phyloP scores from a whole-genome alignment of 2,113 vertebrate genomes.

The Phainopepla nitens region DNA sequence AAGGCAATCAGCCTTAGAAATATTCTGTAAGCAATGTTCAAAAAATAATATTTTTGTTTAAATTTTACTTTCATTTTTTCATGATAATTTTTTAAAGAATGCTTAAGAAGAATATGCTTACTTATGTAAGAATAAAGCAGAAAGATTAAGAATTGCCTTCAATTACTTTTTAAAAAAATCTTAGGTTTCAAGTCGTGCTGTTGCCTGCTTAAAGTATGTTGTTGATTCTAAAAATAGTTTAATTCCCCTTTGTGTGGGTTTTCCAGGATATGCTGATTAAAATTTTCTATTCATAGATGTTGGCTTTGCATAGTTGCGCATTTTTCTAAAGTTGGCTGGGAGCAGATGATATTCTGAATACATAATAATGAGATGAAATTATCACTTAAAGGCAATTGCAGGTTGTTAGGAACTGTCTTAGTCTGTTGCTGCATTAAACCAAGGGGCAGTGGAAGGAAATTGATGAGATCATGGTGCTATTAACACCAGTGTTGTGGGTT shows the following conservation, averaged over 20 bases:
- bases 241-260: not conserved
- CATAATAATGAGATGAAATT: not conserved
- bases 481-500: rapidly evolving
- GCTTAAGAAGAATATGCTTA: not conserved
- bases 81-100: not conserved
- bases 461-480: not conserved
- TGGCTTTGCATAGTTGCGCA: not conserved
- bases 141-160: not conserved
- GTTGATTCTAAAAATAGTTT: not conserved
- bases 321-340: not conserved
- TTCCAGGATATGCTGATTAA: not conserved
- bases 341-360: not conserved
- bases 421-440: not conserved
- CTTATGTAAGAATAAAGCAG: not conserved
- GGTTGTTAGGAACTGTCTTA: not conserved
- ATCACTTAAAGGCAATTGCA: not conserved
- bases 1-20: not conserved
- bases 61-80: not conserved
- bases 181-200: not conserved
- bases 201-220: not conserved
- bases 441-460: not conserved
- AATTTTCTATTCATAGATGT: not conserved
- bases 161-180: not conserved
- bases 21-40: not conserved
- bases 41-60: not conserved